These are phyloP conservation scores for Podarcis muralis DNA, from an alignment of 2,113 vertebrate species.

Conservation along the genomic window DNA sequence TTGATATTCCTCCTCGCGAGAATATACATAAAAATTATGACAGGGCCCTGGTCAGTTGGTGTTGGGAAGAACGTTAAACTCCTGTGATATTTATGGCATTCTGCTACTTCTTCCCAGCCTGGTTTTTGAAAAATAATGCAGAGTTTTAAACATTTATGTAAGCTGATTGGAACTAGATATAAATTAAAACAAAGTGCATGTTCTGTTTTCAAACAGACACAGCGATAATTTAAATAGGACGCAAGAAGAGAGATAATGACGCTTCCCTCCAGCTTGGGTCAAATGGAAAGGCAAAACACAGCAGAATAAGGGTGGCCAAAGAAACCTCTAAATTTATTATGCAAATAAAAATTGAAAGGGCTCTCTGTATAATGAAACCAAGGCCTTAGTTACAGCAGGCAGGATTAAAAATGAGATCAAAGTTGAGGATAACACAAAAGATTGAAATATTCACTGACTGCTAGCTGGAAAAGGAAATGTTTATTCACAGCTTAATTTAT, in stretches of 20 bases:
- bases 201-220: neutral
- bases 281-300: neutral
- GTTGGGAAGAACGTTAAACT: too few species aligned
- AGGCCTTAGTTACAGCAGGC: neutral
- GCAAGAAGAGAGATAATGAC: neutral
- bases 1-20: too few species aligned
- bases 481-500: neutral
- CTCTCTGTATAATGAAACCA: neutral
- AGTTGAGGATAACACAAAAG: neutral
- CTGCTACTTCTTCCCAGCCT: neutral
- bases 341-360: slow-evolving; percentile 14
- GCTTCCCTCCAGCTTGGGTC: neutral
- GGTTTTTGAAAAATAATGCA: neutral
- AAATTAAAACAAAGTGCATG: neutral
- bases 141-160: neutral
- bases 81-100: neutral
- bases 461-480: neutral
- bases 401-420: slow-evolving; percentile 21
- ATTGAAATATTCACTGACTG: slow-evolving; percentile 6
- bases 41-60: neutral
- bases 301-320: neutral
- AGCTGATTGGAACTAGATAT: neutral
- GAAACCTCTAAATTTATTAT: slow-evolving; percentile 10
- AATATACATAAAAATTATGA: neutral
- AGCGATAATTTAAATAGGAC: neutral